These are phyloP conservation scores for Aphrocallistes beatrix DNA, from an alignment of 37 sponge, comb jelly and placozoan species.

Conservation along the genomic window DNA sequence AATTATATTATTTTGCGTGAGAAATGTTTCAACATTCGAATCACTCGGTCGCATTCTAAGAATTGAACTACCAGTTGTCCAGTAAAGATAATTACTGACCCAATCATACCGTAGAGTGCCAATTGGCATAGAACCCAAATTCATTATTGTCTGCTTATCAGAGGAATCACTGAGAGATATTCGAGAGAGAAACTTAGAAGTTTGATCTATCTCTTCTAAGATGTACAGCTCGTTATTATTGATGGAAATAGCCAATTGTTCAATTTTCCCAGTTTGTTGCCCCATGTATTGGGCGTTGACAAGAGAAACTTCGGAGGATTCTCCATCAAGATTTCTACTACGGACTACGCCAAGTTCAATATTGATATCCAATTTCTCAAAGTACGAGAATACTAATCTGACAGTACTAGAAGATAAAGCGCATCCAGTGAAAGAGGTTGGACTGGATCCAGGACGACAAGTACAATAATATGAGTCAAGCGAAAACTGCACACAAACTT, in stretches of 20 bases:
- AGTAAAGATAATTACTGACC: not conserved
- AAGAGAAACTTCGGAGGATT: not conserved
- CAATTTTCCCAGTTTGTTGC: not conserved
- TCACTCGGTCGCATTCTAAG: not conserved
- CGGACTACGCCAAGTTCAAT: not conserved
- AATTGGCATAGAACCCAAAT: not conserved
- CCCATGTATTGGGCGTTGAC: not conserved
- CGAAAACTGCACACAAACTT: not conserved
- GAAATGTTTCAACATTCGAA: not conserved
- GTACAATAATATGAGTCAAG: not conserved
- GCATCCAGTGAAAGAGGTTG: not conserved
- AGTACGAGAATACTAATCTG: not conserved
- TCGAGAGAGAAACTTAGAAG: not conserved
- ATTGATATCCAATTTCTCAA: not conserved
- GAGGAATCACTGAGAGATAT: not conserved
- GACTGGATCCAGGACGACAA: not conserved
- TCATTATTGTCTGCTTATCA: not conserved
- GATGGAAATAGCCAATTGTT: not conserved
- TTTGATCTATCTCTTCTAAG: not conserved
- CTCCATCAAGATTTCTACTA: not conserved
- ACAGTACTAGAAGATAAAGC: not conserved
- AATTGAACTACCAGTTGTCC: constrained; percentile 8
- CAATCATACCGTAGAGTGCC: not conserved
- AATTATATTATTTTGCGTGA: not conserved
- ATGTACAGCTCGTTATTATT: not conserved